Percentiles rank a stretch among this genome's conserved stretches.
Evolutionary conservation across 2,113 vertebrate genomes (phyloP).

Genomic region (Sporophila hypoxantha): DNA sequence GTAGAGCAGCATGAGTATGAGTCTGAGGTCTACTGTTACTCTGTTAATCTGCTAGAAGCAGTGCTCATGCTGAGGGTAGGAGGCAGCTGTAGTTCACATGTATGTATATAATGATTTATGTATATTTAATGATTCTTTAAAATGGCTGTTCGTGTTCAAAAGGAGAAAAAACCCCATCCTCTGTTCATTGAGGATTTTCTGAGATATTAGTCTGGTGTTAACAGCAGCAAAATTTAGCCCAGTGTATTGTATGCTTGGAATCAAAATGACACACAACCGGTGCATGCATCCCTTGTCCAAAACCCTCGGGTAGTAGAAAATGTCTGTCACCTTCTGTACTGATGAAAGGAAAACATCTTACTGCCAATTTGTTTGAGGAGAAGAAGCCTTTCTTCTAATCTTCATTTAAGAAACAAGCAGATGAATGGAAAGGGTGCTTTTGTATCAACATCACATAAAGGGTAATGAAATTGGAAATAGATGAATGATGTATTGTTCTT

Average conservation of each 20-base stretch:
- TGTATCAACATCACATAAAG: constrained; percentile 45
- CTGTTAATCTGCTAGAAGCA: not conserved
- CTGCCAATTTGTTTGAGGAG: not conserved
- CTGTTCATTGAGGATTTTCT: not conserved
- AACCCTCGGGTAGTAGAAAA: not conserved
- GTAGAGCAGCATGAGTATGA: not conserved
- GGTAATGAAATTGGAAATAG: constrained; percentile 63
- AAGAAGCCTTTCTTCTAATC: constrained; percentile 16
- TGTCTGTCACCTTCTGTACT: not conserved
- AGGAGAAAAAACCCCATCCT: not conserved
- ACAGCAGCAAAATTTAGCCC: not conserved
- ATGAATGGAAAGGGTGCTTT: constrained; percentile 28
- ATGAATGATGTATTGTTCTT: constrained; percentile 56
- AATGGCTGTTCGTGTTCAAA: not conserved
- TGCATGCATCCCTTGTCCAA: not conserved
- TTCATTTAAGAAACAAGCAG: constrained; percentile 34
- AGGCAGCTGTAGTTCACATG: not conserved
- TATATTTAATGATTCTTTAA: not conserved
- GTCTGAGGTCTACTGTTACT: not conserved
- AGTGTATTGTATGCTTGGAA: not conserved
- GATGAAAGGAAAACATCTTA: constrained; percentile 11
- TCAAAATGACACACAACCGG: not conserved
- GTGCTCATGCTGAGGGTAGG: not conserved
- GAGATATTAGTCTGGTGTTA: not conserved
- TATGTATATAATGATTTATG: not conserved